These are phyloP conservation scores for Conchocele bisecta DNA, from an alignment of 2,888 invertebrate genomes.

Conservation along the genomic window DNA sequence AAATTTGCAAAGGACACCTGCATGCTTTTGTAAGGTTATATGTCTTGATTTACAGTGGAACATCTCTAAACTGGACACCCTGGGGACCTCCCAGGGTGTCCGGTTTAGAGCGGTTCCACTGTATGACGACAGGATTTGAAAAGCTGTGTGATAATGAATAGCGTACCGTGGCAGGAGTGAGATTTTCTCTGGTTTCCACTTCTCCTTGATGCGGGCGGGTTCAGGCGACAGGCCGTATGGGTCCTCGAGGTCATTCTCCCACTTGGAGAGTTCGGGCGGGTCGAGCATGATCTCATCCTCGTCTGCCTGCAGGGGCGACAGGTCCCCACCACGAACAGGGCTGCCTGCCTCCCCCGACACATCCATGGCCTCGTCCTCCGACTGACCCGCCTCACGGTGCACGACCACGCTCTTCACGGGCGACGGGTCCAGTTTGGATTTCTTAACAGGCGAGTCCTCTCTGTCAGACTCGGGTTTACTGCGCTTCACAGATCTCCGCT, in stretches of 20 bases:
- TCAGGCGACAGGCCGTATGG: slow-evolving; percentile 54
- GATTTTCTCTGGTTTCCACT: slow-evolving; percentile 58
- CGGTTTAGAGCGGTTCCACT: too few species aligned
- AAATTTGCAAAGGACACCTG: too few species aligned
- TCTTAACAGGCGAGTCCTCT: slow-evolving; percentile 26
- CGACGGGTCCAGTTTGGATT: slow-evolving; percentile 27
- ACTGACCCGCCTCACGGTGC: background rate
- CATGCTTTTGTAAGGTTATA: too few species aligned
- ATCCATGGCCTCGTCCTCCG: slow-evolving; percentile 34
- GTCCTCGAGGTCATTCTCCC: slow-evolving; percentile 87
- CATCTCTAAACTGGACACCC: too few species aligned
- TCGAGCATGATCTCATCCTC: slow-evolving; percentile 71
- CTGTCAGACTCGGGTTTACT: slow-evolving; percentile 28
- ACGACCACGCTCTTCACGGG: background rate
- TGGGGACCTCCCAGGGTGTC: too few species aligned
- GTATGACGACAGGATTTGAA: too few species aligned
- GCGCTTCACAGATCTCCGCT: slow-evolving; percentile 46
- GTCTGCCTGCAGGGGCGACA: slow-evolving; percentile 44
- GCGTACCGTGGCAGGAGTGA: slow-evolving; percentile 59
- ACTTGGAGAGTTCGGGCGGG: slow-evolving; percentile 91
- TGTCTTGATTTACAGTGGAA: too few species aligned
- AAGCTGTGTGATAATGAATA: too few species aligned
- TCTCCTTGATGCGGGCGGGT: slow-evolving; percentile 41
- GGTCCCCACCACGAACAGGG: slow-evolving; percentile 26
- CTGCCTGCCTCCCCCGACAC: slow-evolving; percentile 19